Conservation (phyloP, 2,888 invertebrate species). For the Caenorhabditis macrosperma region DNA sequence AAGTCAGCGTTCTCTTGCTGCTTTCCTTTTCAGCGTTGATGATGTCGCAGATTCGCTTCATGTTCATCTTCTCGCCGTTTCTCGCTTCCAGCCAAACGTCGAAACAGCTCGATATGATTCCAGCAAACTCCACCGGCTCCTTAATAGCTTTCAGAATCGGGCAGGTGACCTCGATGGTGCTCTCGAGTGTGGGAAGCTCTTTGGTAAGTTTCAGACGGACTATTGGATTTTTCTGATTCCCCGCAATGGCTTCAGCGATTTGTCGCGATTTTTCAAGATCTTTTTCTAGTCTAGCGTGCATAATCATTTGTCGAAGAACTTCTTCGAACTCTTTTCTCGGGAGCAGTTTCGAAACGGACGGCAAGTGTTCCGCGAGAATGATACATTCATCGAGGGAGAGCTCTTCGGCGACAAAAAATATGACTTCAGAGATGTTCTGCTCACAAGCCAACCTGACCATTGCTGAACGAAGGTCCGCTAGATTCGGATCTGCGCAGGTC, state of each 20-base stretch:
- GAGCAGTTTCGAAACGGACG: not conserved
- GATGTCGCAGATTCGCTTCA: slow-evolving; percentile 24
- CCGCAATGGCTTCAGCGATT: not conserved
- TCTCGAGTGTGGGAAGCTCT: not conserved
- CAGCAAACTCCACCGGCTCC: not conserved
- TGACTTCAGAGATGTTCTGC: slow-evolving; percentile 23
- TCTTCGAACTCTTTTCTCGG: slow-evolving; percentile 16
- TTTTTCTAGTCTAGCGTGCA: not conserved
- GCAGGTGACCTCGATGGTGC: not conserved
- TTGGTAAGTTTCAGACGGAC: not conserved
- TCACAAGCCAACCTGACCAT: slow-evolving; percentile 45
- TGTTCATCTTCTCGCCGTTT: slow-evolving; percentile 16
- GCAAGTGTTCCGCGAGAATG: slow-evolving; percentile 5
- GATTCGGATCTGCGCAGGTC: not conserved
- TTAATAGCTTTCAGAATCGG: slow-evolving; percentile 19
- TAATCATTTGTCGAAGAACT: not conserved
- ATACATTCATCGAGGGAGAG: not conserved
- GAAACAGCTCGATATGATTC: slow-evolving; percentile 4
- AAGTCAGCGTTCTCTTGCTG: not conserved
- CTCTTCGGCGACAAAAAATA: slow-evolving; percentile 2
- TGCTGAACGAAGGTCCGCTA: not conserved
- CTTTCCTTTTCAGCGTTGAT: not conserved
- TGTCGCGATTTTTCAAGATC: not conserved
- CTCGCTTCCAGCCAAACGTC: slow-evolving; percentile 45
- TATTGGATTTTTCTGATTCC: slow-evolving; percentile 5